Conservation (phyloP, 2,113 vertebrate species). For the Eublepharis macularius region DNA sequence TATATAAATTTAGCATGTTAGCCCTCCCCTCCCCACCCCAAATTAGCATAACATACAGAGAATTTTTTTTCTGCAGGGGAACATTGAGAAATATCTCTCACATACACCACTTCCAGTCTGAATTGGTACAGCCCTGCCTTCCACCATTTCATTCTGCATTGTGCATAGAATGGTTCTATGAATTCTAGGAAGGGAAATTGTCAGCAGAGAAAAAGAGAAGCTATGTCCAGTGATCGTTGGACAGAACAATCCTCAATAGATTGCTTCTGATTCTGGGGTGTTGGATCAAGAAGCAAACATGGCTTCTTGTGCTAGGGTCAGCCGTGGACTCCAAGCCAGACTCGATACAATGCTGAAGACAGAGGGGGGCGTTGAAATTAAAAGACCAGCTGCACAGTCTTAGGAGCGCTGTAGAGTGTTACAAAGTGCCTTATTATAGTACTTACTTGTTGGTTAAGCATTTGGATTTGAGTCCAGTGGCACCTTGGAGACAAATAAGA, state of each 20-base stretch:
- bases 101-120: too few relatives aligned
- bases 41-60: too few relatives aligned
- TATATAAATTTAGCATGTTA: not conserved
- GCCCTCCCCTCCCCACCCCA: too few relatives aligned
- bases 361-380: not conserved
- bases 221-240: not conserved
- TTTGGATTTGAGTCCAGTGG: too few relatives aligned
- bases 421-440: too few relatives aligned
- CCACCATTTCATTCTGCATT: not conserved
- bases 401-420: too few relatives aligned
- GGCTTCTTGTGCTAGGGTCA: not conserved
- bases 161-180: not conserved
- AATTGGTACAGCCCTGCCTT: not conserved
- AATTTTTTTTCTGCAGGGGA: not conserved
- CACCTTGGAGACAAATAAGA: too few relatives aligned
- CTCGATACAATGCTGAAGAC: not conserved
- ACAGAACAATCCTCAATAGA: too few relatives aligned
- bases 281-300: not conserved
- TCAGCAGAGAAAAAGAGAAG: not conserved
- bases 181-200: not conserved
- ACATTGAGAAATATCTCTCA: too few relatives aligned
- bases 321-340: not conserved
- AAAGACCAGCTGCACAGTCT: too few relatives aligned
- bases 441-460: too few relatives aligned
- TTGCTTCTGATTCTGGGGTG: not conserved